phyloP scores from a whole-genome alignment of 2,113 vertebrate genomes.

The Isurus oxyrinchus region DNA sequence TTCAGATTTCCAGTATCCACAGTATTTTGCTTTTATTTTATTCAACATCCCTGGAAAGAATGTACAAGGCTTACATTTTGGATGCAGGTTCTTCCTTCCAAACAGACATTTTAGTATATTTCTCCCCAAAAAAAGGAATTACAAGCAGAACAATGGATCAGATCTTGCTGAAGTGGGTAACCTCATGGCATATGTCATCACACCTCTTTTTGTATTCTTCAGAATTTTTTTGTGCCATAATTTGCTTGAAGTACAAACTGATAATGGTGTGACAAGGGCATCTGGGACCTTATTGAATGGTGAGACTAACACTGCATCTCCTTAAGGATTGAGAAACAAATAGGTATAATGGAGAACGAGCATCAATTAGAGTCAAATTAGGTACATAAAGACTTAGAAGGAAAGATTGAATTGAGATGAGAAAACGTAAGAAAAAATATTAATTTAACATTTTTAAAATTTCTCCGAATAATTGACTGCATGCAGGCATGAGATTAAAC shows the following conservation, averaged over 20 bases:
- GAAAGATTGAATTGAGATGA: not conserved
- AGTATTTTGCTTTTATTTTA: too few species aligned
- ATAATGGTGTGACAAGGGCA: not conserved
- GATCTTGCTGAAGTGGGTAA: not conserved
- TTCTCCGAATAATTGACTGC: not conserved
- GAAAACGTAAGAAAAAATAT: not conserved
- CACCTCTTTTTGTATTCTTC: not conserved
- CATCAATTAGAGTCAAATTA: not conserved
- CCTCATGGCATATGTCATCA: not conserved
- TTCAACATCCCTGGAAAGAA: not conserved
- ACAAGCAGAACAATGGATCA: not conserved
- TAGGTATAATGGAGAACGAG: not conserved
- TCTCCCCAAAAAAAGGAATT: not conserved
- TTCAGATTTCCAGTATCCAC: too few species aligned
- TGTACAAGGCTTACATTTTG: not conserved
- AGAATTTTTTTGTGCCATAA: not conserved
- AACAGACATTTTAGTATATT: not conserved
- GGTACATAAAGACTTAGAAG: not conserved
- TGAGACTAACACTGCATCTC: not conserved
- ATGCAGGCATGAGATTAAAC: not conserved
- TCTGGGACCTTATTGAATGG: not conserved
- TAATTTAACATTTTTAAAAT: not conserved
- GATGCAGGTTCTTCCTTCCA: not conserved
- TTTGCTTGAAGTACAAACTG: not conserved
- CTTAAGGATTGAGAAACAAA: not conserved